Conservation (phyloP, 2,797 vertebrate species). For the Catharus ustulatus region DNA sequence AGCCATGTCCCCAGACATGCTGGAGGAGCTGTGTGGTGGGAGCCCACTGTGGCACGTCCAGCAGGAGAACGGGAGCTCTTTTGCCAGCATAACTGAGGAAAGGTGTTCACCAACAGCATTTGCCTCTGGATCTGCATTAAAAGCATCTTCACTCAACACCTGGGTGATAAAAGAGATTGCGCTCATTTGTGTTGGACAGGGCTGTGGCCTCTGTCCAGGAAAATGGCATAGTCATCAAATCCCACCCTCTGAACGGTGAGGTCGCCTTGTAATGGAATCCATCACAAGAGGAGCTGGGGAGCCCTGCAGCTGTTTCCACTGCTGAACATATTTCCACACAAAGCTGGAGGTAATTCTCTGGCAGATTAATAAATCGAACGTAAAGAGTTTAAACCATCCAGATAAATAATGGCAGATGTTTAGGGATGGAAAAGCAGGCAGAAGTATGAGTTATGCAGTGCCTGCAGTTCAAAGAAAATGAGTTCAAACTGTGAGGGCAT, state of each 20-base stretch:
- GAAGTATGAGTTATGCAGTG: background rate
- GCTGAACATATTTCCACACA: background rate
- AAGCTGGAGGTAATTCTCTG: conserved; percentile 41
- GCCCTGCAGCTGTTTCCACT: background rate
- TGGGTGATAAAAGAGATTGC: background rate
- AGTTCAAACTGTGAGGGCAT: background rate
- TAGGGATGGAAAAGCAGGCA: background rate
- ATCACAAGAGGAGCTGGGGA: background rate
- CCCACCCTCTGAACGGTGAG: background rate
- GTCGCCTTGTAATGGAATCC: background rate
- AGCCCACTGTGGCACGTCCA: accelerated
- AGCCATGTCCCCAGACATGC: background rate
- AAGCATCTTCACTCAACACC: background rate
- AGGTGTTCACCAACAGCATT: background rate
- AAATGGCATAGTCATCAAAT: background rate
- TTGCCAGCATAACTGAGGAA: accelerated
- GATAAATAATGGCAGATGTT: conserved; percentile 52
- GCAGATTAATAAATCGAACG: background rate
- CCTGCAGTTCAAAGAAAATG: conserved; percentile 21
- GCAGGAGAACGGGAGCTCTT: background rate
- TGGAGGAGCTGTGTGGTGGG: background rate
- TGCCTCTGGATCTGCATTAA: background rate
- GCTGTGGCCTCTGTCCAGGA: background rate
- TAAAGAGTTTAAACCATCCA: background rate
- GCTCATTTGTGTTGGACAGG: background rate